Evolutionary conservation across 1,140 invertebrate species (phyloP).

Genomic region (Agraylea sexmaculata): DNA sequence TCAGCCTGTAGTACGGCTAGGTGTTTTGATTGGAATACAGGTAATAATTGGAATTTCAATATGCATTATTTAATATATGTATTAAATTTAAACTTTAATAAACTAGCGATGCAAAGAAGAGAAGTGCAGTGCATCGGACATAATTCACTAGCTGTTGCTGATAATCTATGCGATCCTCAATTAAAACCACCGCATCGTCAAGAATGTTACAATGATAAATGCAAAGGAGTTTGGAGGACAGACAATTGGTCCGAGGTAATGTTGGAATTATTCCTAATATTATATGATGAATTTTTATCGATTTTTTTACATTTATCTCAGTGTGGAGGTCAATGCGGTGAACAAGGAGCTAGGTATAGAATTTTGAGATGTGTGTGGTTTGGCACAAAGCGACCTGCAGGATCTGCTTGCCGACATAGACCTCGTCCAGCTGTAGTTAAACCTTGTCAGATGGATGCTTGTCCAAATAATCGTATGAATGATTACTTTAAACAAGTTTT

Average conservation of each 20-base stretch:
- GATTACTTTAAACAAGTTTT: slow-evolving; percentile 1
- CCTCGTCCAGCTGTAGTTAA: slow-evolving; percentile 63
- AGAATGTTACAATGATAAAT: slow-evolving; percentile 67
- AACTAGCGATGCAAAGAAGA: slow-evolving; percentile 58
- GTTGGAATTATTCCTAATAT: background rate
- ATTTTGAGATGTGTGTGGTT: slow-evolving; percentile 82
- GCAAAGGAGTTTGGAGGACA: slow-evolving; percentile 71
- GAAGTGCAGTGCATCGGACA: slow-evolving; percentile 55
- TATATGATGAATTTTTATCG: background rate
- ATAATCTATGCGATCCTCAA: slow-evolving; percentile 48
- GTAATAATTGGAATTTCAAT: slow-evolving; percentile 29
- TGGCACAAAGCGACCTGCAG: slow-evolving; percentile 66
- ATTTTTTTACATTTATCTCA: slow-evolving; percentile 28
- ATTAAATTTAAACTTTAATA: background rate
- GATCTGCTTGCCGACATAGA: slow-evolving; percentile 64
- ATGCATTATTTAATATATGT: background rate
- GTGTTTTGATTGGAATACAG: slow-evolving; percentile 65
- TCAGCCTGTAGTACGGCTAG: slow-evolving; percentile 53
- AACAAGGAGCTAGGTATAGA: slow-evolving; percentile 64
- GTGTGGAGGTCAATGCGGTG: slow-evolving; percentile 66
- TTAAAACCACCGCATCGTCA: slow-evolving; percentile 56
- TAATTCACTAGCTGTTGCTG: slow-evolving; percentile 48
- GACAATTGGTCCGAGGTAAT: slow-evolving; percentile 83
- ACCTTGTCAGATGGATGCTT: slow-evolving; percentile 56
- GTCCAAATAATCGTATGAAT: slow-evolving; percentile 37